phyloP scores from a whole-genome alignment of 2,888 invertebrate genomes.

The Galerucella calmariensis region DNA sequence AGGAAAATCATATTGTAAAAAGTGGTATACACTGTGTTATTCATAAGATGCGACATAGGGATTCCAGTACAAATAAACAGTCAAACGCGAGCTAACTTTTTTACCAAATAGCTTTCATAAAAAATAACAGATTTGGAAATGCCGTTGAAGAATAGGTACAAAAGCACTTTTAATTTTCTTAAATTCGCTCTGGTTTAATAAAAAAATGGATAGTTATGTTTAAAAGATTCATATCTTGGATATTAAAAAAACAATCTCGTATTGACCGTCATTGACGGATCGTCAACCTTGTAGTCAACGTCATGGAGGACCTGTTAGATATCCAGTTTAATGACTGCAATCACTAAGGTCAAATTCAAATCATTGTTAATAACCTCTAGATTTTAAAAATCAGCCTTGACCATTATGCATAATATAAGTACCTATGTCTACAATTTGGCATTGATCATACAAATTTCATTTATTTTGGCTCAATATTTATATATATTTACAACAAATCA shows the following conservation, averaged over 20 bases:
- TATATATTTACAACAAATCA: not conserved
- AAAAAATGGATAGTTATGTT: not conserved
- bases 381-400: constrained; percentile 16
- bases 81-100: too few relatives aligned
- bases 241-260: not conserved
- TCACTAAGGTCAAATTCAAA: constrained; percentile 24
- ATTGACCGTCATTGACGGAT: not conserved
- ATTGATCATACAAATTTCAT: not conserved
- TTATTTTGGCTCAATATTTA: not conserved
- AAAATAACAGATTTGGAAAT: too few relatives aligned
- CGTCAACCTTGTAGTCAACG: not conserved
- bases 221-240: not conserved
- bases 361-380: constrained; percentile 31
- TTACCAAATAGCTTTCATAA: too few relatives aligned
- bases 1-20: too few relatives aligned
- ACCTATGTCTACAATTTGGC: constrained; percentile 11
- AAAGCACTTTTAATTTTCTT: too few relatives aligned
- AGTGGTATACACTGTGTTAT: too few relatives aligned
- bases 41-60: too few relatives aligned
- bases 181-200: too few relatives aligned
- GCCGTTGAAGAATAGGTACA: too few relatives aligned
- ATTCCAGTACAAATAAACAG: too few relatives aligned
- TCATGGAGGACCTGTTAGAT: constrained; percentile 12
- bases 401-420: constrained; percentile 5
- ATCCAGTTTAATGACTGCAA: constrained; percentile 21